phyloP scores from a whole-genome alignment of 1,140 invertebrate species.

The Alviniconcha marisindica region DNA sequence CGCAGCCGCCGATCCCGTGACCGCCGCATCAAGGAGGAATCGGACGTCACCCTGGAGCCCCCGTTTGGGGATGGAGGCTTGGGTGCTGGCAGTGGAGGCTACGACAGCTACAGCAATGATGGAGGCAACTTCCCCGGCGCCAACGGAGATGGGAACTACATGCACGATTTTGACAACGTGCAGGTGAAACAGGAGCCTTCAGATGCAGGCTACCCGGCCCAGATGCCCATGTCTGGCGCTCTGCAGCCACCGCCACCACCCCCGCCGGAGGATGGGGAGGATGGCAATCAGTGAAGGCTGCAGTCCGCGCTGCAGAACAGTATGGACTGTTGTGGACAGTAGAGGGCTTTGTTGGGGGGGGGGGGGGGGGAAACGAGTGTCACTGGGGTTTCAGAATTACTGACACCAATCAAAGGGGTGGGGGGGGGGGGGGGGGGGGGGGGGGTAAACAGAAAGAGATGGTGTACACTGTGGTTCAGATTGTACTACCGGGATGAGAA shows the following conservation, averaged over 20 bases:
- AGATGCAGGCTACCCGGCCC: conserved; percentile 22
- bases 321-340: too few species aligned
- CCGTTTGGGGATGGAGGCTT: conserved; percentile 16
- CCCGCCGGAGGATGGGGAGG: not conserved
- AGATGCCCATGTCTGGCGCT: not conserved
- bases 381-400: too few species aligned
- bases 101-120: not conserved
- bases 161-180: not conserved
- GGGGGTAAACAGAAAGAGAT: too few species aligned
- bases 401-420: too few species aligned
- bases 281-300: too few species aligned
- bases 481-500: too few species aligned
- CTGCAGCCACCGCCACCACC: not conserved
- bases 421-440: too few species aligned
- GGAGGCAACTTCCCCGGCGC: not conserved
- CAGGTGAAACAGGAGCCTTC: conserved; percentile 32
- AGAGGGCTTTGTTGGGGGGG: too few species aligned
- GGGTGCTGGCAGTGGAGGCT: not conserved
- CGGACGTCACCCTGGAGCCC: conserved; percentile 31
- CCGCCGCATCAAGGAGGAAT: conserved; percentile 46
- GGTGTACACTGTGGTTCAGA: too few species aligned
- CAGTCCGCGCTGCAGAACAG: too few species aligned
- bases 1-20: conserved; percentile 62
- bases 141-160: not conserved
- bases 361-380: too few species aligned